phyloP scores from a whole-genome alignment of 2,797 vertebrate genomes.

The Hemibagrus guttatus region DNA sequence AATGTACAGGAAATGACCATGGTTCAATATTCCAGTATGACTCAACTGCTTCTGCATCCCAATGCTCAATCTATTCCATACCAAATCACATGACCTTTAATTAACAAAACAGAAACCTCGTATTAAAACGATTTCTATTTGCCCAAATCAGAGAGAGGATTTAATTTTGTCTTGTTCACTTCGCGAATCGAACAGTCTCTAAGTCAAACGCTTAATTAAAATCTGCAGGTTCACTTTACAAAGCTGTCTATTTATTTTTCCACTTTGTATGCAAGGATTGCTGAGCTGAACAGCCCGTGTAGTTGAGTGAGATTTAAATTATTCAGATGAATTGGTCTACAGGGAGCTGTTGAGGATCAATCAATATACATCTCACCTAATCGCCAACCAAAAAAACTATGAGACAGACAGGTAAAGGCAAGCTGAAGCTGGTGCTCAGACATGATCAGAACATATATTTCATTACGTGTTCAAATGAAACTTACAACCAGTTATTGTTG shows the following conservation, averaged over 20 bases:
- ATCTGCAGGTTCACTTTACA: background rate
- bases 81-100: slow-evolving; percentile 37
- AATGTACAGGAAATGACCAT: slow-evolving; percentile 69
- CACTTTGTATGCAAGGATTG: background rate
- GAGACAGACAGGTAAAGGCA: background rate
- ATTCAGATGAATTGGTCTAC: slow-evolving; percentile 52
- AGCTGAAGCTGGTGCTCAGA: no score
- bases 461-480: background rate
- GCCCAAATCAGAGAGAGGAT: background rate
- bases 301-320: slow-evolving; percentile 43
- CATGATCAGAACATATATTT: background rate
- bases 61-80: slow-evolving; percentile 36
- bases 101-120: slow-evolving; percentile 28
- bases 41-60: slow-evolving; percentile 36
- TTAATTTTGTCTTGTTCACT: background rate
- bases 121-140: background rate
- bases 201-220: background rate
- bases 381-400: background rate
- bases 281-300: background rate
- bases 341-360: slow-evolving; percentile 54
- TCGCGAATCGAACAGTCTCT: background rate
- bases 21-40: slow-evolving; percentile 62
- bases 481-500: background rate
- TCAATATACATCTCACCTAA: slow-evolving; percentile 59
- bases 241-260: background rate